Percentiles rank a stretch among this genome's conserved stretches.
Evolutionary conservation across 1,140 invertebrate genomes (phyloP).

Genomic region (Dolichoris vasculosae): DNA sequence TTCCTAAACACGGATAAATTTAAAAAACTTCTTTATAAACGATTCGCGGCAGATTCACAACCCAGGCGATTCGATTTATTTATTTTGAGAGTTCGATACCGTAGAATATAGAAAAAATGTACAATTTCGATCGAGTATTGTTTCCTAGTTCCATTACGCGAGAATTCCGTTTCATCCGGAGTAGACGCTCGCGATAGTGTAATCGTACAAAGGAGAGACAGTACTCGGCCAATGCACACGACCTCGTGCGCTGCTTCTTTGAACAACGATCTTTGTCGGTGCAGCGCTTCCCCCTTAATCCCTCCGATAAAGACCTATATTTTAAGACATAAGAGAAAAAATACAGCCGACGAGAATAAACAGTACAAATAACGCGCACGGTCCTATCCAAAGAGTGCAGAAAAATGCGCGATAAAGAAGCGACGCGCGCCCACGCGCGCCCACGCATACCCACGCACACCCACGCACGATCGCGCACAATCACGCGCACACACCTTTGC

Average conservation of each 20-base stretch:
- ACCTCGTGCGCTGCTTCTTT: not conserved
- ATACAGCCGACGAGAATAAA: not conserved
- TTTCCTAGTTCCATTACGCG: not conserved
- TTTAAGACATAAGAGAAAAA: constrained; percentile 4
- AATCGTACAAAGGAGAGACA: not conserved
- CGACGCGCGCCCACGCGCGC: constrained; percentile 27
- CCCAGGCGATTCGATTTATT: not conserved
- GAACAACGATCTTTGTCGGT: not conserved
- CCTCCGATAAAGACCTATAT: constrained; percentile 23
- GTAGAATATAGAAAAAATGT: not conserved
- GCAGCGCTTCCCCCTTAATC: constrained; percentile 28
- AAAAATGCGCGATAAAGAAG: constrained; percentile 38
- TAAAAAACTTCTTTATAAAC: not conserved
- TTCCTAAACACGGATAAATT: not conserved
- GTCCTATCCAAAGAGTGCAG: constrained; percentile 41
- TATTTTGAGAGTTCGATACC: not conserved
- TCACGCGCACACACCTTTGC: not conserved
- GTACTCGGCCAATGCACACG: not conserved
- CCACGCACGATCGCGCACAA: constrained; percentile 14
- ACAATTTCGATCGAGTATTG: not conserved
- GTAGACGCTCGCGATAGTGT: not conserved
- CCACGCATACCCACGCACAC: constrained; percentile 27
- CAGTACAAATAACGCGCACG: constrained; percentile 9
- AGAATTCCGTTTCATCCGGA: not conserved
- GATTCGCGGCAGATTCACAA: not conserved